phyloP scores from a whole-genome alignment of 2,113 vertebrate genomes.

The Aegypius monachus region DNA sequence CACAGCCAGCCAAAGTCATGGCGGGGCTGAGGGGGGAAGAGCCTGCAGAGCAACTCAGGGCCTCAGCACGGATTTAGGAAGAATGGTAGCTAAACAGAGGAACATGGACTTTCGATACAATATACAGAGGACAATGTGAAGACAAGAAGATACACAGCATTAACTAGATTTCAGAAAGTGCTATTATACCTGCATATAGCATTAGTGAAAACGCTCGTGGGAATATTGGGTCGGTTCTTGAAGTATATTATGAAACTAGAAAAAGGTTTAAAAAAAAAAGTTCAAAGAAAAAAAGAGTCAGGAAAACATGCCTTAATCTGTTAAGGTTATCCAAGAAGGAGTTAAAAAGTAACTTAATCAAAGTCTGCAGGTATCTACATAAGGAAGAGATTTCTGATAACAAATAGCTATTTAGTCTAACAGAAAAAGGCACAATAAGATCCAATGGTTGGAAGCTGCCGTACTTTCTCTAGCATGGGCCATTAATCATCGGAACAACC shows the following conservation, averaged over 20 bases:
- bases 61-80: neutral
- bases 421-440: slow-evolving; percentile 41
- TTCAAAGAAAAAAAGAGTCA: neutral
- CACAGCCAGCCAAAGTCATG: neutral
- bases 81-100: neutral
- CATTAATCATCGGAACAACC: slow-evolving; percentile 63
- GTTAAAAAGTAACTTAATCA: slow-evolving; percentile 49
- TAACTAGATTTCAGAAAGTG: neutral
- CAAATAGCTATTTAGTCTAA: slow-evolving; percentile 45
- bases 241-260: neutral
- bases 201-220: neutral
- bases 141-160: neutral
- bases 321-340: slow-evolving; percentile 31
- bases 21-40: neutral
- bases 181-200: neutral
- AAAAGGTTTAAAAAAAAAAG: neutral
- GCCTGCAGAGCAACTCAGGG: neutral
- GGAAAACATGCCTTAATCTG: neutral
- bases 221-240: neutral
- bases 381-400: slow-evolving; percentile 60
- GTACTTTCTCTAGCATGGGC: slow-evolving; percentile 33
- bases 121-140: neutral
- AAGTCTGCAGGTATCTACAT: slow-evolving; percentile 49
- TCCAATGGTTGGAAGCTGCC: slow-evolving; percentile 14
- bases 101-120: neutral